phyloP scores from a whole-genome alignment of 1,140 invertebrate species.

The Hycleus phaleratus region DNA sequence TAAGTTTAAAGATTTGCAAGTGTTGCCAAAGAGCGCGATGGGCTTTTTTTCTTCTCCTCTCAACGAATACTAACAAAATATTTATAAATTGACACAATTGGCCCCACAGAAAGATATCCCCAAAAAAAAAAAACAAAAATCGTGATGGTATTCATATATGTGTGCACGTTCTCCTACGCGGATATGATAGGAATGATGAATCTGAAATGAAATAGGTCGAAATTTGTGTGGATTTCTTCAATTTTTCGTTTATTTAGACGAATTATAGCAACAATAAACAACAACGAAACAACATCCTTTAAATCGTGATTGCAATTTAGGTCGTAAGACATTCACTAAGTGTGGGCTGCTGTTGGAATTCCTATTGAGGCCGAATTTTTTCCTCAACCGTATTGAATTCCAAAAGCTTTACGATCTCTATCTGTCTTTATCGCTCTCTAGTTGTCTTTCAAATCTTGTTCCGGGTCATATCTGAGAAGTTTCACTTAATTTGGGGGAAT shows the following conservation, averaged over 20 bases:
- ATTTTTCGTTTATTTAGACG: too few relatives aligned
- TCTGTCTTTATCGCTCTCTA: too few relatives aligned
- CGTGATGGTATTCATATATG: too few relatives aligned
- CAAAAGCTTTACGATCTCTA: not conserved
- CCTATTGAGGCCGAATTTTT: conserved; percentile 11
- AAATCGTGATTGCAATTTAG: conserved; percentile 2
- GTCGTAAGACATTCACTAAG: conserved; percentile 9
- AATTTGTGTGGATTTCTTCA: too few relatives aligned
- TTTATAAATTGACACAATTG: conserved; percentile 1
- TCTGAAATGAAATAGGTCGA: too few relatives aligned
- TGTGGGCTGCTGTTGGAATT: conserved; percentile 1
- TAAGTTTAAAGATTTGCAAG: conserved; percentile 12
- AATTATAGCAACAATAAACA: too few relatives aligned
- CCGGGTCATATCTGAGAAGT: not conserved
- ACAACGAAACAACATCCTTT: conserved; percentile 1
- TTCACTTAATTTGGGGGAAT: not conserved
- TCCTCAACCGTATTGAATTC: not conserved
- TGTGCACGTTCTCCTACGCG: too few relatives aligned
- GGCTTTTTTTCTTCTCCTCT: conserved; percentile 3
- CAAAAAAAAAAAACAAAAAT: too few relatives aligned
- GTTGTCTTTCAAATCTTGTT: not conserved
- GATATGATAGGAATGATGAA: too few relatives aligned
- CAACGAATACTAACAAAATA: not conserved
- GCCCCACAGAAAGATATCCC: not conserved
- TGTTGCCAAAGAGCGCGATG: conserved; percentile 9